phyloP scores from a whole-genome alignment of 2,888 invertebrate genomes.

The Linyphia triangularis region DNA sequence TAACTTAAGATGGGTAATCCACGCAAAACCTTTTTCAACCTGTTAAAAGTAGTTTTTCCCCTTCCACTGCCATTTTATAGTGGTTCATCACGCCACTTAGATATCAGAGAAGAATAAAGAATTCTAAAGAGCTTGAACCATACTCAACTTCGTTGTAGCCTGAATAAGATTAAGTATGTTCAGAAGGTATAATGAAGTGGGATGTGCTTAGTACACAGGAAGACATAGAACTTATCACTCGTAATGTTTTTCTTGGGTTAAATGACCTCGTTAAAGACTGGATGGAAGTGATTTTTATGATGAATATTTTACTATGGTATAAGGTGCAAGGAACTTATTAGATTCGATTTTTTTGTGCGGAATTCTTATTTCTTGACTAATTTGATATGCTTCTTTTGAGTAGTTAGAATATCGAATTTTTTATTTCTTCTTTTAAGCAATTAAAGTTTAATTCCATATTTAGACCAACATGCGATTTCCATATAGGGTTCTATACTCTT shows the following conservation, averaged over 20 bases:
- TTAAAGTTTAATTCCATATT: no score
- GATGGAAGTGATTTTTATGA: conserved; percentile 7
- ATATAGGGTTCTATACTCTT: no score
- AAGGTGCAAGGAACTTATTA: no score
- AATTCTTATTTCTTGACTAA: no score
- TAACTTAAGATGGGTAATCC: conserved; percentile 17
- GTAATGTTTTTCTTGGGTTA: neutral
- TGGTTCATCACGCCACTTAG: conserved; percentile 63
- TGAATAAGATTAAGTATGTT: conserved; percentile 44
- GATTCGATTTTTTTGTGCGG: no score
- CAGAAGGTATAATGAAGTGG: conserved; percentile 47
- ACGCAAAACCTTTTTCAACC: conserved; percentile 39
- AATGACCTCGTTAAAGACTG: conserved; percentile 11
- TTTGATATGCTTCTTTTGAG: no score
- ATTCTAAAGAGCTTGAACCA: conserved; percentile 35
- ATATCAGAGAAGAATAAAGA: conserved; percentile 53
- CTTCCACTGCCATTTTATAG: conserved; percentile 39
- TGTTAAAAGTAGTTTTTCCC: conserved; percentile 6
- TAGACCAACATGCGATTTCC: no score
- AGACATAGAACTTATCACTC: conserved; percentile 10
- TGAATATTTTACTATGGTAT: conserved; percentile 24
- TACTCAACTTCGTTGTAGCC: conserved; percentile 44
- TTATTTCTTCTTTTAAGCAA: no score
- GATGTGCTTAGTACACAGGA: neutral
- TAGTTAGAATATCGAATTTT: no score